phyloP scores from a whole-genome alignment of 2,113 vertebrate genomes.

The Semnornis frantzii region DNA sequence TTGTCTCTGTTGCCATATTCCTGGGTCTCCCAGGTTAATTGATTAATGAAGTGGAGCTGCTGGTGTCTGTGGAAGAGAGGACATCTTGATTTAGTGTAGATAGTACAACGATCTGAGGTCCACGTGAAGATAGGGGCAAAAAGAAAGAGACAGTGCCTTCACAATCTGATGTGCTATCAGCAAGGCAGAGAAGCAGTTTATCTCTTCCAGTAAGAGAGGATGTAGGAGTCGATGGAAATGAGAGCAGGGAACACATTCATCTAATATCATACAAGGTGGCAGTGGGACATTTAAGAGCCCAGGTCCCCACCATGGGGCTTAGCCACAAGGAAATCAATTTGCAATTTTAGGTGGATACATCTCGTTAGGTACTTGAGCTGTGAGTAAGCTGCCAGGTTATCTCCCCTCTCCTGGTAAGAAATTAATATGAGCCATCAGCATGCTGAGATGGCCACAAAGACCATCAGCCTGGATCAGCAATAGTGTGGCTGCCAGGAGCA shows the following conservation, averaged over 20 bases:
- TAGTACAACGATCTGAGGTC: not conserved
- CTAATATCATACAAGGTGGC: not conserved
- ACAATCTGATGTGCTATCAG: not conserved
- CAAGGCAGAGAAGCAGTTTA: not conserved
- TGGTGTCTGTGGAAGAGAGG: not conserved
- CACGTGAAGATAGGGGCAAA: not conserved
- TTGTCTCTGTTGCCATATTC: not conserved
- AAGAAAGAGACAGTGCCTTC: not conserved
- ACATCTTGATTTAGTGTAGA: conserved; percentile 31
- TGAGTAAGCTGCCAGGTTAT: not conserved
- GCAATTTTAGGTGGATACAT: not conserved
- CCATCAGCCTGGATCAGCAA: no score
- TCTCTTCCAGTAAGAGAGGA: not conserved
- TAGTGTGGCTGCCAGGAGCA: no score
- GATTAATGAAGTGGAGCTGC: conserved; percentile 43
- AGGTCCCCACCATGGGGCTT: not conserved
- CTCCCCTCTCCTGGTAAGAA: not conserved
- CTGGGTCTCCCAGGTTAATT: conserved; percentile 31
- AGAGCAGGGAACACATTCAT: not conserved
- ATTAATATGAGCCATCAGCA: not conserved
- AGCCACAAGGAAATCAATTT: not conserved
- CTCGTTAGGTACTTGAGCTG: not conserved
- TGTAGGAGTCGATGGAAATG: not conserved
- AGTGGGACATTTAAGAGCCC: not conserved
- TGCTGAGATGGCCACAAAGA: no score